phyloP scores from a whole-genome alignment of 2,888 invertebrate species.

The Graphium colonna region DNA sequence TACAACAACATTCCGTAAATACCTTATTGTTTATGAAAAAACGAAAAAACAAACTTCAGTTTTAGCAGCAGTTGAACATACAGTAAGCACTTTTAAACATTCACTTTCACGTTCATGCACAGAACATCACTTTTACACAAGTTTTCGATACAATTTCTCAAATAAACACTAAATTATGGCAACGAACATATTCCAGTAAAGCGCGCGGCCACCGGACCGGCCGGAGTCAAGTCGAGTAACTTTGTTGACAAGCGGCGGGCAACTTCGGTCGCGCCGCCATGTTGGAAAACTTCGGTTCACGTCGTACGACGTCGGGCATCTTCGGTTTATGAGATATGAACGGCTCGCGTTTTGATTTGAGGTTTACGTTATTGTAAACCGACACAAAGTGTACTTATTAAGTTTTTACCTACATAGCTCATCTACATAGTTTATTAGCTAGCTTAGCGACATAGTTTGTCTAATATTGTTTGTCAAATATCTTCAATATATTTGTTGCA shows the following conservation, averaged over 20 bases:
- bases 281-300: conserved; percentile 57
- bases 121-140: conserved; percentile 34
- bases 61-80: conserved; percentile 6
- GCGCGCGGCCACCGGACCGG: conserved; percentile 46
- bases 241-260: conserved; percentile 74
- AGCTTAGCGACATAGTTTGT: too few species aligned
- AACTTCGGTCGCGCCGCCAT: conserved; percentile 65
- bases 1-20: conserved; percentile 10
- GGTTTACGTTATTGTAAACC: too few species aligned
- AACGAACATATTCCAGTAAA: conserved; percentile 31
- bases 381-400: too few species aligned
- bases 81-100: conserved; percentile 32
- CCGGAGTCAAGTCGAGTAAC: conserved; percentile 51
- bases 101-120: conserved; percentile 47
- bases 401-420: too few species aligned
- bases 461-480: too few species aligned
- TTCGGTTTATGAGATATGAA: conserved; percentile 28
- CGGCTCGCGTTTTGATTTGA: too few species aligned
- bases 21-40: not conserved
- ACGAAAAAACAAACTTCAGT: conserved; percentile 13
- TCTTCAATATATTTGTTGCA: too few species aligned
- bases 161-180: conserved; percentile 23
- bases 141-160: conserved; percentile 30
- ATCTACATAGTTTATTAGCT: too few species aligned
- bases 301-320: conserved; percentile 46